phyloP scores from a whole-genome alignment of 2,797 vertebrate genomes.

The Bradypus variegatus region DNA sequence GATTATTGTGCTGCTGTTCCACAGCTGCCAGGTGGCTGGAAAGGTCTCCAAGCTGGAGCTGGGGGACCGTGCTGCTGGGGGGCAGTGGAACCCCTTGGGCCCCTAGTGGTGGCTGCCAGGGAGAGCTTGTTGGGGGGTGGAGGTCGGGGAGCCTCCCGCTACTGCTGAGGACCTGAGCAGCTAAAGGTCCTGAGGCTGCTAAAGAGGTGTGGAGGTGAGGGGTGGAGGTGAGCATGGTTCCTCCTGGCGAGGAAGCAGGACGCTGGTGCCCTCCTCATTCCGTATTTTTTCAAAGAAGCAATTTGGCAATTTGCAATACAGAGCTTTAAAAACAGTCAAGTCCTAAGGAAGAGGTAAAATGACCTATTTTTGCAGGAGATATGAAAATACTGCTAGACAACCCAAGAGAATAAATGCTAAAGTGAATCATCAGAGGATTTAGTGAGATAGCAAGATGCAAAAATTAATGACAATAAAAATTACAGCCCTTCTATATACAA shows the following conservation, averaged over 20 bases:
- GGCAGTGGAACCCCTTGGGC: slow-evolving; percentile 62
- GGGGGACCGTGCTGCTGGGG: no score
- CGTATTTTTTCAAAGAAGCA: neutral
- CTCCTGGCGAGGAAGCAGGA: slow-evolving; percentile 31
- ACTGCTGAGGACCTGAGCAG: slow-evolving; percentile 69
- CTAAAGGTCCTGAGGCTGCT: slow-evolving; percentile 86
- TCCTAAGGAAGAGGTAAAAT: neutral
- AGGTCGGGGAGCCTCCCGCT: slow-evolving; percentile 44
- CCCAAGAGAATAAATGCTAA: neutral
- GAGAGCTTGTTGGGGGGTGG: slow-evolving; percentile 72
- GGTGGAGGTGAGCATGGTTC: slow-evolving; percentile 72
- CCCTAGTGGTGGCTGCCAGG: slow-evolving; percentile 62
- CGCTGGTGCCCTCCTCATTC: neutral
- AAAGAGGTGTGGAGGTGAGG: slow-evolving; percentile 82
- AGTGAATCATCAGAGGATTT: neutral
- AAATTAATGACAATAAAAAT: neutral
- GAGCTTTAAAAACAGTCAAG: neutral
- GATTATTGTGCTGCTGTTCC: slow-evolving; percentile 63
- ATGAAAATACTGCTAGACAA: neutral
- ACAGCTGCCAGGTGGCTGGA: slow-evolving; percentile 16
- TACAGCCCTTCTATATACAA: neutral
- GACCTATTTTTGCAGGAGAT: neutral
- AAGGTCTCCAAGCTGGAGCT: no score
- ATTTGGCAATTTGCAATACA: neutral
- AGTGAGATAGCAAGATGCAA: neutral